These are phyloP conservation scores for Pegea sp. DNA, from an alignment of 23 tunicate genomes.

Conservation along the genomic window DNA sequence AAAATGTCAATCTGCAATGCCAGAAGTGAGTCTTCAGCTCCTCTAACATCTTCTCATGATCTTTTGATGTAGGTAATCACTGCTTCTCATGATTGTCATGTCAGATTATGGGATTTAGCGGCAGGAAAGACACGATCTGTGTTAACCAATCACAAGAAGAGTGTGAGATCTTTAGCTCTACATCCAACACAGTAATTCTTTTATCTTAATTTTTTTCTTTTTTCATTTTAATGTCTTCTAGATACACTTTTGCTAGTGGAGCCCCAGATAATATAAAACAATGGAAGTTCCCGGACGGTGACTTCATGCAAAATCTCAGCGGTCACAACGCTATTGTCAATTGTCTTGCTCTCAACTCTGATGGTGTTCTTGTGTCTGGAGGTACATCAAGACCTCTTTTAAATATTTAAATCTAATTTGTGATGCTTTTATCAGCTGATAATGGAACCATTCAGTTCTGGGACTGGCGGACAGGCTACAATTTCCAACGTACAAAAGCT, in stretches of 20 bases:
- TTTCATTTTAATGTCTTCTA: background rate
- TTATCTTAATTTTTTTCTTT: background rate
- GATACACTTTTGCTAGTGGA: constrained; percentile 95
- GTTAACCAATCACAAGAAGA: constrained; percentile 92
- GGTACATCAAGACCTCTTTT: constrained; percentile 8
- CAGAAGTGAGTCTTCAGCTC: constrained; percentile 12
- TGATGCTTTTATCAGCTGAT: constrained; percentile 30
- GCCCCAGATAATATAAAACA: constrained; percentile 98
- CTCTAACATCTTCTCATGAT: background rate
- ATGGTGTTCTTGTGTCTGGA: constrained; percentile 97
- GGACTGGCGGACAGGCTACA: constrained; percentile 98
- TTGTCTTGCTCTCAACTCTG: constrained; percentile 82
- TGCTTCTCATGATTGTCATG: constrained; percentile 82
- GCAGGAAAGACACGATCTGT: constrained; percentile 80
- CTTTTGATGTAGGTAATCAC: constrained; percentile 42
- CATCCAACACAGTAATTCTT: constrained; percentile 74
- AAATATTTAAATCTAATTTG: background rate
- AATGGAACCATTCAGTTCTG: constrained; percentile 89
- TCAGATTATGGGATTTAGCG: constrained; percentile 93
- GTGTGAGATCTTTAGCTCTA: constrained; percentile 67
- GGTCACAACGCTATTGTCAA: constrained; percentile 95
- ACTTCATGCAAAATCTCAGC: constrained; percentile 81
- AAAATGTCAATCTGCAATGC: constrained; percentile 79
- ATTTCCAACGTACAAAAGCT: constrained; percentile 90
- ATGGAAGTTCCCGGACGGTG: constrained; percentile 99